Evolutionary conservation across 1,140 invertebrate species (phyloP), one percentile per base, ranked within the genome.

Genomic region (Drosophila albomicans): DNA sequence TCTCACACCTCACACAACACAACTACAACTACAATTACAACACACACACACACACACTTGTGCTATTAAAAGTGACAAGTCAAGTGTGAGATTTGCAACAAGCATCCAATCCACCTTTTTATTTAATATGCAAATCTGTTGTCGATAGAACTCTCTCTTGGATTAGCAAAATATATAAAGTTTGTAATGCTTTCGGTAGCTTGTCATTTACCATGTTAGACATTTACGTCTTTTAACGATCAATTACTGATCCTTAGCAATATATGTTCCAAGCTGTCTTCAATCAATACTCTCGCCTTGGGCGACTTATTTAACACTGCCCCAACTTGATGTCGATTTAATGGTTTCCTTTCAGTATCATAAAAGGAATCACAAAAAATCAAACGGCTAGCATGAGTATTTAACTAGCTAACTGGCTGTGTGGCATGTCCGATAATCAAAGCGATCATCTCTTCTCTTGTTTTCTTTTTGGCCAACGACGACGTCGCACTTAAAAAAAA

Each of bases 391-490:
- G 35, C 5, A 20, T 10, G 56, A n/a, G 62, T 68, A 46, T 59
- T 68, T 68, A 59, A 59, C 65, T 32, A 54, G 49, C 38, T 20
- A 4, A 25, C 20, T 25, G 20, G 20, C 13, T 52, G 48, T 11
- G 41, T 57, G 54, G 54, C 54, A 35, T 57, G 54, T 25, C 32
- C 46, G 46, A 61, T 69, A 61, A 70, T 70, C 59, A 64, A 35
- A 56, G 51, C 59, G 28, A 70, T 63, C 59, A 64, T 70, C 68
- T 48, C 41, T 43, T 13, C 20, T 25, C 20, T 25, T 25, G 20
- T 43, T 43, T 43, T 13, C 5, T 64, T 56, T 63, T 70, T 63
- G 58, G 32, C 38, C 67, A 62, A 63, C 25, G 15, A 10, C 35
- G 15, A 10, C 35, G 25, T 13, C 52, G 20, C 52, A 32, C 69